Evolutionary conservation across 1,140 invertebrate genomes (phyloP), one percentile per base, ranked within the genome.

Genomic region (Cydia strobilella): DNA sequence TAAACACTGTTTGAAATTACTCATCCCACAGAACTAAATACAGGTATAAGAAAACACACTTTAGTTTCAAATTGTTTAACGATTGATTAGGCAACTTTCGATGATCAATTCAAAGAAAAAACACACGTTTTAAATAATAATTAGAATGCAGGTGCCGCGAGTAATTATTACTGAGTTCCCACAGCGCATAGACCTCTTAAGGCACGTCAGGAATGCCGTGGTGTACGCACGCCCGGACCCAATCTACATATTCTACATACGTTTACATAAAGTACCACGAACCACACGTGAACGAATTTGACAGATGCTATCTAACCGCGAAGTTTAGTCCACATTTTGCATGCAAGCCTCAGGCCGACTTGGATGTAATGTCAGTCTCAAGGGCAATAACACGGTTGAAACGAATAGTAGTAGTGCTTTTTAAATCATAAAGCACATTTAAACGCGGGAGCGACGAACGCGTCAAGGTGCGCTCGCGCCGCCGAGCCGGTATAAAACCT

Each of bases 401-500:
- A 76, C 35, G 59, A n/a, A n/a, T n/a, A n/a, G n/a, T n/a, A n/a
- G n/a, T n/a, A n/a, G n/a, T 76, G 51, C 71, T 72, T 54, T 66
- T 54, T 35, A 48, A 42, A 71, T 20, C 63, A 69, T 77, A 76
- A 77, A 75, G 73, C 74, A 78, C 76, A 74, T 76, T 78, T 75
- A 75, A 72, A 62, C 66, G 31, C 63, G 73, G 63, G 74, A 76
- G 74, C 62, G 20, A 59, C 76, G 76, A 76, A 69, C 76, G 79
- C 76, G 73, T 77, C 75, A 77, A 73, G 76, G 71, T 76, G 73
- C 45, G 74, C n/a, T 23, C 51, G n/a, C 74, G 73, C 35, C 48
- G 48, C 45, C 45, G 18, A 62, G 48, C 73, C 39, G 77, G 74
- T 71, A 75, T 76, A 76, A 84, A 80, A 83, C 77, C 75, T 80